phyloP scores from a whole-genome alignment of 2,797 vertebrate genomes.

The Anguilla pacifica region DNA sequence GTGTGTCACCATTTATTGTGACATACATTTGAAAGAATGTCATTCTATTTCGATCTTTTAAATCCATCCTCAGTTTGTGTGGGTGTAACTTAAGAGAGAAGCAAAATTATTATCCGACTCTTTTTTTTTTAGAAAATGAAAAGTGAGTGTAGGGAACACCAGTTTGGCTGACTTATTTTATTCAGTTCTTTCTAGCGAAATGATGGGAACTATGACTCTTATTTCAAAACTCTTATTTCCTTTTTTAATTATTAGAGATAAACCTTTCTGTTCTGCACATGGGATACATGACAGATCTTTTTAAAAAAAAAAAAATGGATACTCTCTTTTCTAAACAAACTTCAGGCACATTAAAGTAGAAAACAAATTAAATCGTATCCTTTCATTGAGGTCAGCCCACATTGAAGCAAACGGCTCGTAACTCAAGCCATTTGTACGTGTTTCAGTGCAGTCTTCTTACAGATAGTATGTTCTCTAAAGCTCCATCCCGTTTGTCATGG shows the following conservation, averaged over 20 bases:
- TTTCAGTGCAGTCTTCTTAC: slow-evolving; percentile 76
- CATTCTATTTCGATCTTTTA: neutral
- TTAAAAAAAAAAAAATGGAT: slow-evolving; percentile 68
- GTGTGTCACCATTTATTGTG: neutral
- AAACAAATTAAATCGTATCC: slow-evolving; percentile 81
- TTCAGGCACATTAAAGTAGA: slow-evolving; percentile 74
- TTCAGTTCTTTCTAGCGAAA: neutral
- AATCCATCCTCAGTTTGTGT: neutral
- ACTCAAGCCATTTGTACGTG: slow-evolving; percentile 77
- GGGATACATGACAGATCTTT: slow-evolving; percentile 67
- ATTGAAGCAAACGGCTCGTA: slow-evolving; percentile 72
- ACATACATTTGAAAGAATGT: neutral
- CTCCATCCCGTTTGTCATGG: slow-evolving; percentile 57
- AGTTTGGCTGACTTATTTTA: neutral
- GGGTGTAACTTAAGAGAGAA: neutral
- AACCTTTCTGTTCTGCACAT: slow-evolving; percentile 49
- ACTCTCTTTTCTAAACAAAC: slow-evolving; percentile 75
- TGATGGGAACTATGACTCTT: neutral
- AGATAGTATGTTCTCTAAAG: slow-evolving; percentile 63
- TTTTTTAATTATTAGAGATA: slow-evolving; percentile 41
- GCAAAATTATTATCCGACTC: neutral
- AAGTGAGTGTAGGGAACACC: neutral
- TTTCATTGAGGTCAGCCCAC: slow-evolving; percentile 78
- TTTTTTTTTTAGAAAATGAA: neutral
- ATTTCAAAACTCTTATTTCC: neutral